Conservation (phyloP, 2,797 vertebrate species). For the Mormyrus hasselquistii region DNA sequence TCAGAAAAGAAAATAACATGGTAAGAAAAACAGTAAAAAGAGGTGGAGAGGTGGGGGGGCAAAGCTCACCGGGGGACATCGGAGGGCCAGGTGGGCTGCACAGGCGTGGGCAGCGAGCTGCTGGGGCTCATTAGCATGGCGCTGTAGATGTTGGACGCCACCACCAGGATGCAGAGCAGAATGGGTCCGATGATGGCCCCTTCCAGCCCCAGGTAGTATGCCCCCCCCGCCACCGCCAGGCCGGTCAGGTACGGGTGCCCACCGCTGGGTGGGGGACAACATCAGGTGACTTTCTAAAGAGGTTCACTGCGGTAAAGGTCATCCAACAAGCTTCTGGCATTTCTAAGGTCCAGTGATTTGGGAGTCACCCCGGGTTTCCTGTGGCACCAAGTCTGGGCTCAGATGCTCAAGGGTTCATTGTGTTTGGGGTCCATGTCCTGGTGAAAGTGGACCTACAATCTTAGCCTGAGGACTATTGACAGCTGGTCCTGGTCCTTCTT, state of each 20-base stretch:
- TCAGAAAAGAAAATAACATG: neutral
- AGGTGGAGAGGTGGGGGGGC: neutral
- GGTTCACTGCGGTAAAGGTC: neutral
- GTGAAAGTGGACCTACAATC: neutral
- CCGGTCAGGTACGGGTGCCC: constrained; percentile 96
- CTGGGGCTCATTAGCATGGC: constrained; percentile 96
- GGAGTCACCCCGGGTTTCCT: neutral
- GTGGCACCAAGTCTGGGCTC: neutral
- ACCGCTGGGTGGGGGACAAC: constrained; percentile 68
- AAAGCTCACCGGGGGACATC: constrained; percentile 65
- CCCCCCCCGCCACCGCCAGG: constrained; percentile 90
- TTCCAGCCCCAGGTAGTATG: constrained; percentile 92
- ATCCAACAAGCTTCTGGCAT: neutral
- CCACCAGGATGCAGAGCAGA: constrained; percentile 93
- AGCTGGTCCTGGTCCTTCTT: neutral
- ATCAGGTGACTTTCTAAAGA: neutral
- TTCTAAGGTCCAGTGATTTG: neutral
- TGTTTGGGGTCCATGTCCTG: neutral
- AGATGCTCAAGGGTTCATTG: neutral
- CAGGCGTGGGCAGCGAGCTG: constrained; percentile 74
- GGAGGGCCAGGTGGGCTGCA: constrained; percentile 69
- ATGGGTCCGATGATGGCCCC: constrained; percentile 97
- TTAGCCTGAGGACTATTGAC: neutral
- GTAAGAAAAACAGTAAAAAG: neutral
- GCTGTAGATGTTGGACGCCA: constrained; percentile 96